These are phyloP conservation scores for Synanthedon formicaeformis DNA, from an alignment of 2,888 invertebrate genomes.

Conservation along the genomic window DNA sequence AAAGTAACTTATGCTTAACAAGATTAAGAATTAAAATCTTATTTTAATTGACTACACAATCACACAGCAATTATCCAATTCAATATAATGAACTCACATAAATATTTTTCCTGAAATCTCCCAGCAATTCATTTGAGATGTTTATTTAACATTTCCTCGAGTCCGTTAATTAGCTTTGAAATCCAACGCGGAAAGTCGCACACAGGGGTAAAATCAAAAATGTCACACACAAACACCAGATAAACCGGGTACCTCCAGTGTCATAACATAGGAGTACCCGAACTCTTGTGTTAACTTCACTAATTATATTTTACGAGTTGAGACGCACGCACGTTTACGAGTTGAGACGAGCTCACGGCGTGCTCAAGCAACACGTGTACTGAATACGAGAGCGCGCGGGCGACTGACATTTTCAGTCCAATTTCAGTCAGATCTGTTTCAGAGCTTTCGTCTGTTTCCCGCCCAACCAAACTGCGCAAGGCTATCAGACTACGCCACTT, in stretches of 20 bases:
- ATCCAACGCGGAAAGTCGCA: slow-evolving; percentile 3
- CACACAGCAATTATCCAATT: not conserved
- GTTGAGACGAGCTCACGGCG: slow-evolving; percentile 3
- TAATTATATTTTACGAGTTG: slow-evolving; percentile 1
- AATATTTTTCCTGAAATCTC: too few species aligned
- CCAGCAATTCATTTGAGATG: not conserved
- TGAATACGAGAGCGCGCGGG: slow-evolving; percentile 17
- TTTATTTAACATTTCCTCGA: not conserved
- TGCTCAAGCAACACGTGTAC: slow-evolving; percentile 10
- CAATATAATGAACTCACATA: not conserved
- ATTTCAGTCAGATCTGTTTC: slow-evolving; percentile 7
- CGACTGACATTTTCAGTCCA: slow-evolving; percentile 24
- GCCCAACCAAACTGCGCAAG: not conserved
- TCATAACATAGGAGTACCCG: not conserved
- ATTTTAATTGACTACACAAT: too few species aligned
- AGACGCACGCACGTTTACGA: slow-evolving; percentile 12
- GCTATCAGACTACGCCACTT: not conserved
- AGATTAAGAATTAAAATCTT: too few species aligned
- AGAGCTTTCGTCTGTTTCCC: slow-evolving; percentile 14
- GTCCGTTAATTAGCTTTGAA: not conserved
- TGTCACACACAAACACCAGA: not conserved
- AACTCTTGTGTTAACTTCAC: not conserved
- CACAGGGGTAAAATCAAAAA: slow-evolving; percentile 2
- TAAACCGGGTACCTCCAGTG: not conserved
- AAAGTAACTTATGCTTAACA: too few species aligned